Evolutionary conservation across 2,888 invertebrate genomes (phyloP), one percentile per base, ranked within the genome.

Genomic region (Andricus curvator): DNA sequence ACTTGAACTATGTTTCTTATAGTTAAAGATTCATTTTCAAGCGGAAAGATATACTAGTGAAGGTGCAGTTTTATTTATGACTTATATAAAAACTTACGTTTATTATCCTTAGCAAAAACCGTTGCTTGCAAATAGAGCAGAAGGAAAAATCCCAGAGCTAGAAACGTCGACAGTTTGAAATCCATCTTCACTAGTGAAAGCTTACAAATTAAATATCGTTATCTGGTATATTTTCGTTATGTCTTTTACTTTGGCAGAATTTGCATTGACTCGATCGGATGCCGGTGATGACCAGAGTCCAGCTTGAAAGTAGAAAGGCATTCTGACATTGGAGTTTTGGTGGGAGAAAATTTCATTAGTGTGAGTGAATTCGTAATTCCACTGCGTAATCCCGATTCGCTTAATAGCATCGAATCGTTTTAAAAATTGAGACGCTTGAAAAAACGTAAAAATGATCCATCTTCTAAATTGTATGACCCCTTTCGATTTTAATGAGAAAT

Each of bases 231-330:
- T 51, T 56, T 56, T 74, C 8, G 25, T 25, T 60, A 29, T 37
- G 20, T 64, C 0, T 29, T 17, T 64, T 25, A 64, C 64, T 64
- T 29, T 64, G 17, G 29, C 5, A 25, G 17, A 25, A 62, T 51
- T 51, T 20, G 2, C 15, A 25, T 25, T 20, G 25, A 6, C 48
- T 25, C 4, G 48, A 44, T 29, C 48, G 51, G 29, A 56, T n/a
- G 56, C 74, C 17, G 11, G 51, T 15, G 11, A n/a, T 51, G 56
- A 56, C 51, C 56, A 74, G 25, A 74, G 33, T 51, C 29, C 25
- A 70, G 17, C 25, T 29, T 48, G 70, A 74, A 74, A 74, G 51
- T 74, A 29, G 56, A 74, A 74, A 56, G 74, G 74, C 68, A 70
- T 2, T 41, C 15, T 62, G 62, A 62, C 22, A 62, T 62, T 56